Percentiles rank a stretch among this genome's conserved stretches.
phyloP scores from a whole-genome alignment of 2,888 invertebrate species.

The Malthinus seriepunctatus region DNA sequence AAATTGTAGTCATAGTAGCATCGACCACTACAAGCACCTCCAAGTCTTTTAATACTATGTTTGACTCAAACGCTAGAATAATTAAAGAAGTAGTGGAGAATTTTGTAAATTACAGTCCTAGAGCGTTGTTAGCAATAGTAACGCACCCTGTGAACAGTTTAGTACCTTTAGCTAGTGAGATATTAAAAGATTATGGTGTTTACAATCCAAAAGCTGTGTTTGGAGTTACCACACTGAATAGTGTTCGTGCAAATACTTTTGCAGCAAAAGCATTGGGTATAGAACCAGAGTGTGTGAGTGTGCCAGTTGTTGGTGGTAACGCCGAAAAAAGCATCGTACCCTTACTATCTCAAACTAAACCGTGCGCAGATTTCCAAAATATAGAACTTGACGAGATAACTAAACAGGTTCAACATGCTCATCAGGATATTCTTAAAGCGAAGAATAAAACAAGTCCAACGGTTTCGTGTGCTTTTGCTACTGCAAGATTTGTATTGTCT shows the following conservation, averaged over 20 bases:
- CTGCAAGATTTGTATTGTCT: constrained; percentile 63
- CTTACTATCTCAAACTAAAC: constrained; percentile 71
- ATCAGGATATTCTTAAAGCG: constrained; percentile 65
- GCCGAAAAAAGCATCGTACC: constrained; percentile 76
- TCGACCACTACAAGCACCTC: constrained; percentile 35
- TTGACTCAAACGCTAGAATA: constrained; percentile 44
- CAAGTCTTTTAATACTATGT: constrained; percentile 39
- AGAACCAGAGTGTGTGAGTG: constrained; percentile 66
- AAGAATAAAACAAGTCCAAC: constrained; percentile 63
- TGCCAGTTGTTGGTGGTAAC: constrained; percentile 81
- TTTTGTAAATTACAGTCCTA: constrained; percentile 42
- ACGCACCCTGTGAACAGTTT: constrained; percentile 67
- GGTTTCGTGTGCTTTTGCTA: constrained; percentile 67
- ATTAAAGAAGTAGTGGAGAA: constrained; percentile 42
- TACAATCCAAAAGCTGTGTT: constrained; percentile 68
- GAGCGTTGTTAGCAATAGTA: constrained; percentile 55
- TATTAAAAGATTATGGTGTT: constrained; percentile 64
- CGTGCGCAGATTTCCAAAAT: constrained; percentile 46
- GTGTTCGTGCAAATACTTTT: constrained; percentile 75
- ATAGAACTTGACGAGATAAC: constrained; percentile 16
- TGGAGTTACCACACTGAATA: constrained; percentile 75
- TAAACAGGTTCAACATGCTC: constrained; percentile 59
- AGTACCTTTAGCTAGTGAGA: constrained; percentile 71
- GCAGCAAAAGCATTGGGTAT: constrained; percentile 67
- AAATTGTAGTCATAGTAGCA: constrained; percentile 46